These are phyloP conservation scores for Sus cebifrons DNA, from an alignment of 2,797 vertebrate species.

Conservation along the genomic window DNA sequence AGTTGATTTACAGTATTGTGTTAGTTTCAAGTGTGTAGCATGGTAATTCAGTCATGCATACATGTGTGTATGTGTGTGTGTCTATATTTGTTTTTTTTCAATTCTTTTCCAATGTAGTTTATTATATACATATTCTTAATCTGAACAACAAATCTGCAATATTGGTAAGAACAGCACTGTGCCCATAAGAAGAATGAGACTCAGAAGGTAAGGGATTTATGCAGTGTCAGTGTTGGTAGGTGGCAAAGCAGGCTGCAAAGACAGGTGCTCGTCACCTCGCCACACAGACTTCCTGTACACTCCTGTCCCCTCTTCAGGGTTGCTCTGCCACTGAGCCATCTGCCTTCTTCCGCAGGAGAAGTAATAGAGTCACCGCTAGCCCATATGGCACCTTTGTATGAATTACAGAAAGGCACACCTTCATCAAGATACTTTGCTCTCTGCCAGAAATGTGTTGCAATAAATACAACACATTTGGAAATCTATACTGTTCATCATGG, in stretches of 20 bases:
- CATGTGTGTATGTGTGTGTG: accelerated
- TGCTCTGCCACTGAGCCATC: slow-evolving; percentile 32
- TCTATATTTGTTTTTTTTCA: neutral
- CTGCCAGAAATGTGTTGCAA: neutral
- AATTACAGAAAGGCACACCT: slow-evolving; percentile 23
- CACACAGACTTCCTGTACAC: neutral
- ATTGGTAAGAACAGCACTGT: neutral
- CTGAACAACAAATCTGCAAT: neutral
- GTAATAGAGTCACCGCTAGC: neutral
- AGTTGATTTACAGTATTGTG: neutral
- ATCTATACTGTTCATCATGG: neutral
- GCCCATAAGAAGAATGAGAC: neutral
- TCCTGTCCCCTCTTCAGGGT: neutral
- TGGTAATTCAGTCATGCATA: neutral
- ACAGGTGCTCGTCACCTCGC: neutral
- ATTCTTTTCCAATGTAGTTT: neutral
- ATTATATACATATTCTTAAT: neutral
- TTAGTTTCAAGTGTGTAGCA: neutral
- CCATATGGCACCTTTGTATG: slow-evolving; percentile 33
- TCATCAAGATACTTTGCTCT: neutral
- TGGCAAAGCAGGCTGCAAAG: neutral
- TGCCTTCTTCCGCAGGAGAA: slow-evolving; percentile 44
- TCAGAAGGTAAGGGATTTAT: neutral
- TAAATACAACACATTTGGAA: neutral
- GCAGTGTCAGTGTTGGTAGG: neutral